Conservation (phyloP, 2,888 invertebrate species). For the Diarsia rubi region DNA sequence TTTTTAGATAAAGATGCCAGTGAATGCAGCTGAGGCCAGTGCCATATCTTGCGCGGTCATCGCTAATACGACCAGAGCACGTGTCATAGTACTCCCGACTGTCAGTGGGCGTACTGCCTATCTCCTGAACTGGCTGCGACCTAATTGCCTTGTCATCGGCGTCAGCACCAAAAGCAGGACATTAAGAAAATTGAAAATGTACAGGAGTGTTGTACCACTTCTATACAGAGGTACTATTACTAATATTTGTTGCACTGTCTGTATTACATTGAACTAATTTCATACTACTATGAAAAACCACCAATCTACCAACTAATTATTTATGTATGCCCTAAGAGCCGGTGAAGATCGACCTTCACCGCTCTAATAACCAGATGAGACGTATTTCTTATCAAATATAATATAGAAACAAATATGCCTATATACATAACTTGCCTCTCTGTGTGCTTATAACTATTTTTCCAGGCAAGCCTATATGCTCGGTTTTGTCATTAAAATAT, state of each 20-base stretch:
- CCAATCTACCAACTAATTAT: background rate
- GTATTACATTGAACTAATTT: background rate
- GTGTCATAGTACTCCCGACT: constrained; percentile 92
- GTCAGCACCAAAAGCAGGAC: constrained; percentile 91
- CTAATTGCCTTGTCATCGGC: constrained; percentile 92
- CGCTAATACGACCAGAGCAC: constrained; percentile 74
- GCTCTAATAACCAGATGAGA: too few relatives aligned
- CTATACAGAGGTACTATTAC: constrained; percentile 83
- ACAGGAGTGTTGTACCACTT: constrained; percentile 91
- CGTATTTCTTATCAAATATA: too few relatives aligned
- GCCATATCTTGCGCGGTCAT: constrained; percentile 75
- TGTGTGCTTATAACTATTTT: too few relatives aligned
- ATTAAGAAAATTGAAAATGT: constrained; percentile 91
- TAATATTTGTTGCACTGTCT: background rate
- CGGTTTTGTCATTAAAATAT: too few relatives aligned
- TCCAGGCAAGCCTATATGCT: too few relatives aligned
- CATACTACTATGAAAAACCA: background rate
- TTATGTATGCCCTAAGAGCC: too few relatives aligned
- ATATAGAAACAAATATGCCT: too few relatives aligned
- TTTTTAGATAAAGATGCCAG: constrained; percentile 76
- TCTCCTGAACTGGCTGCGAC: constrained; percentile 91
- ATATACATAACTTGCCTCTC: too few relatives aligned
- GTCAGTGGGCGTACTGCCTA: constrained; percentile 91
- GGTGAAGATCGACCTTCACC: too few relatives aligned
- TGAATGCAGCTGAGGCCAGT: constrained; percentile 82